Evolutionary conservation across 1,140 invertebrate species (phyloP), one percentile per base, ranked within the genome.

Genomic region (Patella vulgata): DNA sequence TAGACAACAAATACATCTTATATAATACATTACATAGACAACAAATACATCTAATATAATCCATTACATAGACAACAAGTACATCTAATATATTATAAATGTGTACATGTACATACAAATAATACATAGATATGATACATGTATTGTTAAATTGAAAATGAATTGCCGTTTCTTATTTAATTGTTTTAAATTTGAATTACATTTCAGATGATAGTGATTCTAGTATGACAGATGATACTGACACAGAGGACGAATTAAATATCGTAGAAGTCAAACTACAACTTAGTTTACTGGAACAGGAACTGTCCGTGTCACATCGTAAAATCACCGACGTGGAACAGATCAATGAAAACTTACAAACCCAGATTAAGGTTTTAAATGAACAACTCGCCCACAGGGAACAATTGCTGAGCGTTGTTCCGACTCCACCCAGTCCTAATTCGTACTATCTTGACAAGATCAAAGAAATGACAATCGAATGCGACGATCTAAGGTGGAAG

Each of bases 271-370:
- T 58, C 40, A 88, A 91, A 71, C 85, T 95, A 30, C 89, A 94
- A 64, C 81, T 95, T 33, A 93, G 95, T 82, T 84, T 96, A n/a
- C 91, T 92, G 74, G 93, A 96, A 85, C 83, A 92, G 87, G 93
- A 96, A 87, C 89, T 92, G 46, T 88, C 89, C 3, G 90, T 94
- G 58, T 83, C 94, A 47, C 85, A 92, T 36, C 88, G 90, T 59
- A 95, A 94, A 83, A 89, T 94, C 39, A 91, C 93, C 82, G 92
- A 94, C 69, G 83, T 93, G 57, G 92, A 95, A 85, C 88, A 88
- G 65, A 91, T 94, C 74, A 92, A 91, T 76, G 89, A 91, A 59
- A 88, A 88, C 50, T 81, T 93, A 4, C 53, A 63, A 89, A 90
- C 73, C 89, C 90, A 94, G 86, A 86, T 92, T 3, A 90, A 91